Evolutionary conservation across 2,888 invertebrate genomes (phyloP), one percentile per base, ranked within the genome.

Genomic region (Nyleta sp.): DNA sequence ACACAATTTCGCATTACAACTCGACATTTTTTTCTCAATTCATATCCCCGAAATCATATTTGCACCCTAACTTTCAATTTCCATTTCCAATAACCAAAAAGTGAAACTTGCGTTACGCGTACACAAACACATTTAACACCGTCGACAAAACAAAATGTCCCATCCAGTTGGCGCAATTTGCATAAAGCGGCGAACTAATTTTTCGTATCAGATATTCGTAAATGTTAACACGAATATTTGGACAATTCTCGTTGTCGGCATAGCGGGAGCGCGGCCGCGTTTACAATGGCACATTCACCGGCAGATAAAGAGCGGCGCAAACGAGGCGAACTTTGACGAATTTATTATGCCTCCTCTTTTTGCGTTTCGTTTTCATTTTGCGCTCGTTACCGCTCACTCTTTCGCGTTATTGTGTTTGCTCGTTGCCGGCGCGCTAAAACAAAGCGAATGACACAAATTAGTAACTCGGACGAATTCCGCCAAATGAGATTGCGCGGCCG

Each of bases 401-500:
- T 65, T 71, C 67, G 77, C 67, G 55, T 77, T 77, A 59, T 77
- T 72, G 67, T 67, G 67, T 77, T 77, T 77, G 71, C 72, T 48
- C 77, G 76, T 53, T 50, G 68, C 46, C 60, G 44, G 31, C 38
- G 57, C 65, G 65, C 71, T 53, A 55, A 60, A 62, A 77, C 72
- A 72, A 72, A 71, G 72, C 77, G 77, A 67, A 67, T 50, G 72
- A 55, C 77, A 50, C 60, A 72, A 77, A 77, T 77, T 77, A 77
- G 77, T 77, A 50, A 72, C 53, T 62, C 67, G 77, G 48, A 24
- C 77, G 67, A 67, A 53, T 44, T 24, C 40, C 55, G 53, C 13
- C 67, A 77, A 77, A 77, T 67, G 77, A 77, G 77, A 77, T 77
- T 77, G 77, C 68, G 68, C 62, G 48, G n/a, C n/a, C n/a, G n/a